Evolutionary conservation across 2,113 vertebrate species (phyloP).

Genomic region (Microcebus lehilahytsara): DNA sequence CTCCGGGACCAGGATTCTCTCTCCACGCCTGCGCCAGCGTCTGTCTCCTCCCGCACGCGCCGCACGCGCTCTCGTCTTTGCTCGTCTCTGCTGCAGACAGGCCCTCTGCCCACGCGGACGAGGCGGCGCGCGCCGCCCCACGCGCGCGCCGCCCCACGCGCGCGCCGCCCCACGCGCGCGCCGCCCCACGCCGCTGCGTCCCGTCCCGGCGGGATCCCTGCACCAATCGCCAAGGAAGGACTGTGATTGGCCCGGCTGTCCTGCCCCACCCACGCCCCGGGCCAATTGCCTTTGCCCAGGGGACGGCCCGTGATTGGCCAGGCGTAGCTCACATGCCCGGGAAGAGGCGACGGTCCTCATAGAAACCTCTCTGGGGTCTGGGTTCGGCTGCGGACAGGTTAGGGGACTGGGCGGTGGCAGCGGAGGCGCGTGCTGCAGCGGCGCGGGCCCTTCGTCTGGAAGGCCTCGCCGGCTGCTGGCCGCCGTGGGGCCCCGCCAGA

Average conservation of each 20-base stretch:
- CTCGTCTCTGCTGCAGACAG: neutral
- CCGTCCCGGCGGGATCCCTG: neutral
- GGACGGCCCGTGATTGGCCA: neutral
- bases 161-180: no score
- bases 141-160: no score
- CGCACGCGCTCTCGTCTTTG: neutral
- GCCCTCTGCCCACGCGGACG: neutral
- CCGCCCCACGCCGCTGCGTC: no score
- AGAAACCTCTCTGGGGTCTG: neutral
- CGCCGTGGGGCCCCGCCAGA: neutral
- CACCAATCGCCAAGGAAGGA: neutral
- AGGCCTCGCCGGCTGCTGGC: fast-evolving
- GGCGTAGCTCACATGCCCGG: neutral
- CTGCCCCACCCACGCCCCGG: no score
- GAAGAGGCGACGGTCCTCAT: neutral
- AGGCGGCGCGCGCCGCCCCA: neutral
- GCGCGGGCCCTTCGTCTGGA: no score
- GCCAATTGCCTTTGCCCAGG: neutral
- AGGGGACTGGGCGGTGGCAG: fast-evolving
- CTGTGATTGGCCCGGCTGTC: neutral
- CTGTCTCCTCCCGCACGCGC: neutral
- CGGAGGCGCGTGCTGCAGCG: neutral
- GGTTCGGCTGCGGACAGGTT: neutral
- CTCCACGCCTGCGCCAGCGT: fast-evolving
- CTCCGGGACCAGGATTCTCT: neutral